These are phyloP conservation scores for Oryzaephilus surinamensis DNA, from an alignment of 1,140 invertebrate species.

Conservation along the genomic window DNA sequence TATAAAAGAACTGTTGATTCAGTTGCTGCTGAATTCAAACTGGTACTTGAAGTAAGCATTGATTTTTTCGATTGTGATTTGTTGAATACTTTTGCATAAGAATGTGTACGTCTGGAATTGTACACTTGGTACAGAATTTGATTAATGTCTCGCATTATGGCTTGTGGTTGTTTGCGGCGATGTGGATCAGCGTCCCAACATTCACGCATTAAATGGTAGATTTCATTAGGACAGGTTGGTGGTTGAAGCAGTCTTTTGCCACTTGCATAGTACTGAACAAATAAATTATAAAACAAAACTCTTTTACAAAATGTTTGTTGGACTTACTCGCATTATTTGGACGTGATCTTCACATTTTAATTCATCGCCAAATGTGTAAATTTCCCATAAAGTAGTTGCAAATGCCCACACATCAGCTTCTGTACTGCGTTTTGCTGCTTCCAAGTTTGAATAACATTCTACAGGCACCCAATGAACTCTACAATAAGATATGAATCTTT, in stretches of 20 bases:
- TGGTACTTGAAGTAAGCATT: slow-evolving; percentile 20
- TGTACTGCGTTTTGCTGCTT: slow-evolving; percentile 44
- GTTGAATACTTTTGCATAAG: slow-evolving; percentile 41
- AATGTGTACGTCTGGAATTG: slow-evolving; percentile 48
- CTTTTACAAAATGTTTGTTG: background rate
- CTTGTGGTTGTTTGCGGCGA: slow-evolving; percentile 62
- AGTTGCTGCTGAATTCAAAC: slow-evolving; percentile 29
- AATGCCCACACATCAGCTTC: slow-evolving; percentile 79
- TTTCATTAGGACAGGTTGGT: slow-evolving; percentile 61
- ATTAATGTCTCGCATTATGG: slow-evolving; percentile 72
- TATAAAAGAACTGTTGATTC: slow-evolving; percentile 9
- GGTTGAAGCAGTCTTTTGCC: slow-evolving; percentile 68
- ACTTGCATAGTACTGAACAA: slow-evolving; percentile 49
- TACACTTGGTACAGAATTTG: slow-evolving; percentile 62
- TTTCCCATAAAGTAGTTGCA: slow-evolving; percentile 81
- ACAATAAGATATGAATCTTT: slow-evolving; percentile 18
- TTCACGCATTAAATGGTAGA: slow-evolving; percentile 74
- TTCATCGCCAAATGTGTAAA: slow-evolving; percentile 65
- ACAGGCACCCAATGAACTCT: slow-evolving; percentile 80
- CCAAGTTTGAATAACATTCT: slow-evolving; percentile 61
- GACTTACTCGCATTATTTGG: slow-evolving; percentile 27
- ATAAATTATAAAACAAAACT: slow-evolving; percentile 9
- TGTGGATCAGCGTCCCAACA: slow-evolving; percentile 76
- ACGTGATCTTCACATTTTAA: slow-evolving; percentile 28
- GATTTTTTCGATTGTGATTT: slow-evolving; percentile 11